These are phyloP conservation scores for Chlorospingus semifuscus DNA, from an alignment of 2,797 vertebrate genomes.

Conservation along the genomic window DNA sequence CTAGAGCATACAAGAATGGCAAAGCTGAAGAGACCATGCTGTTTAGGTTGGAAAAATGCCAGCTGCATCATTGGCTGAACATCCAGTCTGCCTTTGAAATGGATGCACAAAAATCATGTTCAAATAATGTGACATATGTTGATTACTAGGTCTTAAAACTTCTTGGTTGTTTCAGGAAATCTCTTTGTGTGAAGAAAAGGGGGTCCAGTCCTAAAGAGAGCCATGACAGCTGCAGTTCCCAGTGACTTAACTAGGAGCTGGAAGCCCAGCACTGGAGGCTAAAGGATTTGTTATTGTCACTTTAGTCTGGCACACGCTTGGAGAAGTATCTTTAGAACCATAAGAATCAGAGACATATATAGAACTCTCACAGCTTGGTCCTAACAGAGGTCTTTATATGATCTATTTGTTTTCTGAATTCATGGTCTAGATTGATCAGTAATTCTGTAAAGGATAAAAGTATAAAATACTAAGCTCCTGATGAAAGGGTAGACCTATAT, in stretches of 20 bases:
- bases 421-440: background rate
- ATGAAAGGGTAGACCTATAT: background rate
- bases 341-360: background rate
- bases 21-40: conserved; percentile 21
- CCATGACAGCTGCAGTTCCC: background rate
- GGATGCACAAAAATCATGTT: background rate
- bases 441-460: background rate
- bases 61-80: conserved; percentile 55
- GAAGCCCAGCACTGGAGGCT: background rate
- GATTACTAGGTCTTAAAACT: background rate
- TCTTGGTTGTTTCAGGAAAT: background rate
- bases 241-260: background rate
- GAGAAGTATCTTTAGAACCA: background rate
- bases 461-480: background rate
- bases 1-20: background rate
- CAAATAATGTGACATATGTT: background rate
- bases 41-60: conserved; percentile 59
- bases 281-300: background rate
- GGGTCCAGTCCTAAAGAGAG: background rate
- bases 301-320: background rate
- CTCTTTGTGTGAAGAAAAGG: background rate
- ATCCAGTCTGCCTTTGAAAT: conserved; percentile 21
- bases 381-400: background rate
- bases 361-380: background rate
- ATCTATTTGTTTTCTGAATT: background rate